Conservation (phyloP, 2,113 vertebrate genomes). For the Parotia lawesii region DNA sequence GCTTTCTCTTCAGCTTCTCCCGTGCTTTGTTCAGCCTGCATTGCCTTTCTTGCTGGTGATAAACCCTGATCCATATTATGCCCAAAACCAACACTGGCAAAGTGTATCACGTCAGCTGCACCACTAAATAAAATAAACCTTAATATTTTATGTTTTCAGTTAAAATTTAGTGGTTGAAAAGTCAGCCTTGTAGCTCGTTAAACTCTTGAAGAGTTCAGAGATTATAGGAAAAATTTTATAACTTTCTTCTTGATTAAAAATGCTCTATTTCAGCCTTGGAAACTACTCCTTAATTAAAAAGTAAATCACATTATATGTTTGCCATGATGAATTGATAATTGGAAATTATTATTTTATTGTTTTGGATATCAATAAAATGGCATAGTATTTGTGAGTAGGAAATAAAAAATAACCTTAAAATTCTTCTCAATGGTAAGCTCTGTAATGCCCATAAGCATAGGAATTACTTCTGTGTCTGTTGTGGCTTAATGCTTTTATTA, state of each 20-base stretch:
- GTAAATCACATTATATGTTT: conserved; percentile 18
- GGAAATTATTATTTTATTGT: conserved; percentile 56
- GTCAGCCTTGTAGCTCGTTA: conserved; percentile 40
- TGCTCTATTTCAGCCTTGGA: conserved; percentile 31
- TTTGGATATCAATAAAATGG: conserved; percentile 13
- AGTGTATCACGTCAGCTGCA: background rate
- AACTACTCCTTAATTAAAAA: conserved; percentile 62
- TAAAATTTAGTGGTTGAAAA: conserved; percentile 33
- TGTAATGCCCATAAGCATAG: background rate
- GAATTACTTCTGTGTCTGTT: background rate
- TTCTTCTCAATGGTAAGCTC: background rate
- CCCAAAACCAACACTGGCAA: background rate
- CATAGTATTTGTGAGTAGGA: background rate
- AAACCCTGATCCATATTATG: background rate
- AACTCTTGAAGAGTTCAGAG: conserved; percentile 6
- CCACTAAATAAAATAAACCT: conserved; percentile 3
- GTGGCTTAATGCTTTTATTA: conserved; percentile 34
- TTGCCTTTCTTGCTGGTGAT: background rate
- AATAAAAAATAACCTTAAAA: conserved; percentile 17
- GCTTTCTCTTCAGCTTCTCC: background rate
- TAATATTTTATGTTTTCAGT: conserved; percentile 14
- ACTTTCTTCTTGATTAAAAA: conserved; percentile 53
- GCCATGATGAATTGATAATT: conserved; percentile 44
- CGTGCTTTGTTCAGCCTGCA: background rate
- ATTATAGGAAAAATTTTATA: conserved; percentile 31